Evolutionary conservation across 2,888 invertebrate genomes (phyloP).

Genomic region (Poecilobothrus nobilitatus): DNA sequence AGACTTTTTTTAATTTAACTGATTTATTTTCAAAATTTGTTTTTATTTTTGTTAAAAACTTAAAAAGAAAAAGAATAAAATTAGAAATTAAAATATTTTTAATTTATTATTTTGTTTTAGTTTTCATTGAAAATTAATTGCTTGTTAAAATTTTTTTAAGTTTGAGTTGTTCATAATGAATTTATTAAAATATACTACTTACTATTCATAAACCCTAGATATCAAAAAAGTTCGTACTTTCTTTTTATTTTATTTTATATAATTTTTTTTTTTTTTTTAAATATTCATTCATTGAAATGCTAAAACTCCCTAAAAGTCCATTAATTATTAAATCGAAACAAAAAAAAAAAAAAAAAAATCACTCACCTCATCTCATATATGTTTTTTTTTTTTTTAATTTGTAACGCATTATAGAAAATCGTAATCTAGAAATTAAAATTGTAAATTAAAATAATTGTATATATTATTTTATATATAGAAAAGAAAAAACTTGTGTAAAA

Average conservation of each 20-base stretch:
- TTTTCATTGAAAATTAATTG: neutral
- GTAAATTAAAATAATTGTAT: too few species aligned
- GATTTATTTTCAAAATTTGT: neutral
- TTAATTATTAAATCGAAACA: neutral
- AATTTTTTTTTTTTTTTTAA: neutral
- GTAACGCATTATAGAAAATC: too few species aligned
- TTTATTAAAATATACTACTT: too few species aligned
- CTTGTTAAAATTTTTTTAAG: too few species aligned
- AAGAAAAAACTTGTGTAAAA: too few species aligned
- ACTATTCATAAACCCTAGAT: neutral
- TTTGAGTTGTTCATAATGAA: too few species aligned
- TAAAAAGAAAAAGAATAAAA: too few species aligned
- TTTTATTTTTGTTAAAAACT: too few species aligned
- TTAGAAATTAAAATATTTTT: neutral
- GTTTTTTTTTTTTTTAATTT: too few species aligned
- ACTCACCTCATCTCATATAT: slow-evolving; percentile 5
- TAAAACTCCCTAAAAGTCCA: neutral
- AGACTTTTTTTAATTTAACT: neutral
- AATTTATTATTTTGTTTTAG: neutral
- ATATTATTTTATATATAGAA: too few species aligned
- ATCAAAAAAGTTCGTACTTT: neutral
- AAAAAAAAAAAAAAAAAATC: neutral
- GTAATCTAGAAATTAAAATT: too few species aligned
- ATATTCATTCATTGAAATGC: too few species aligned
- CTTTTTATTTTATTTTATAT: neutral